A percentile compares a stretch with the other conserved stretches of the same genome.
Conservation (phyloP, 2,797 vertebrate genomes). For the Amphiprion clarkii region DNA sequence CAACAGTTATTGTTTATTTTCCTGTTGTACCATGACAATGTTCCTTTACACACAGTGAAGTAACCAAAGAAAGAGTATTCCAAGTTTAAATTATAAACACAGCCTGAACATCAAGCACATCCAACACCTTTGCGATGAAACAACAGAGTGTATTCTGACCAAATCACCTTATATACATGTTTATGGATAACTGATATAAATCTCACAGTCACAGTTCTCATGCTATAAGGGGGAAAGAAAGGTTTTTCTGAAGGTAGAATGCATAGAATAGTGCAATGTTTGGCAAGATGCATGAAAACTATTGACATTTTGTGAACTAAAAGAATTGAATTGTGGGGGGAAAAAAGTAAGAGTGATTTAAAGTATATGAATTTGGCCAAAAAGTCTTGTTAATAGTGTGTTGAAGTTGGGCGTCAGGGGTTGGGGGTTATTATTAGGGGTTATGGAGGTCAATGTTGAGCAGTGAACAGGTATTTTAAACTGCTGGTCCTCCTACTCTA, state of each 20-base stretch:
- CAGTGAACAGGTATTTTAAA: conserved; percentile 5
- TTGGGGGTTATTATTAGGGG: neutral
- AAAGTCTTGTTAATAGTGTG: neutral
- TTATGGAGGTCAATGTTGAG: neutral
- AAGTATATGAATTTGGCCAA: neutral
- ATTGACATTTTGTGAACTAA: neutral
- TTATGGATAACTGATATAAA: neutral
- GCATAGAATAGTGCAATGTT: neutral
- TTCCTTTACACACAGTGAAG: neutral
- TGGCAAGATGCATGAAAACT: neutral
- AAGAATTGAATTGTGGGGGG: neutral
- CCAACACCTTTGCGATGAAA: neutral
- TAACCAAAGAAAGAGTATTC: neutral
- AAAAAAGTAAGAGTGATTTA: neutral
- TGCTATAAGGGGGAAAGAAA: neutral
- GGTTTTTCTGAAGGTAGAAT: conserved; percentile 3
- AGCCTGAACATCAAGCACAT: neutral
- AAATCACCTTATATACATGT: neutral
- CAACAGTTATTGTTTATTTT: conserved; percentile 1
- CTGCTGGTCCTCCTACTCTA: neutral
- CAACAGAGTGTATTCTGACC: neutral
- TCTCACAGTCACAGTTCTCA: conserved; percentile 15
- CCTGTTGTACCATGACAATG: neutral
- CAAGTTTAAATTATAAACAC: neutral
- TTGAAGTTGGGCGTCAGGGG: neutral